These are phyloP conservation scores for Oenanthe melanoleuca DNA, from an alignment of 2,113 vertebrate species.

Conservation along the genomic window DNA sequence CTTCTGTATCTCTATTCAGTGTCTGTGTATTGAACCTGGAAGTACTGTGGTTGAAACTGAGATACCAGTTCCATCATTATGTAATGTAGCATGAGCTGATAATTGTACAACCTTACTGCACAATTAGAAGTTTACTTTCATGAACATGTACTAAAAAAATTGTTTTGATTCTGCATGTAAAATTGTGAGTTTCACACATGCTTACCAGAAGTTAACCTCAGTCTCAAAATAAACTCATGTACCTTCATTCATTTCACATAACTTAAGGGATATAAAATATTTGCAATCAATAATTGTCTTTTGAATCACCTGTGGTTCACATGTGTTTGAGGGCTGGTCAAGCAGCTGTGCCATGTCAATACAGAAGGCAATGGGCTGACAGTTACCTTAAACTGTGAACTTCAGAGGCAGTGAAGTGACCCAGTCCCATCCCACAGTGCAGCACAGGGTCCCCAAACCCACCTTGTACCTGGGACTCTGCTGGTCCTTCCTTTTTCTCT, in stretches of 20 bases:
- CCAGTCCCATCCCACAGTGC: background rate
- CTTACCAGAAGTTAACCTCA: background rate
- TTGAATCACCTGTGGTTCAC: background rate
- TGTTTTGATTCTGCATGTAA: background rate
- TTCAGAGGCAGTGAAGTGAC: background rate
- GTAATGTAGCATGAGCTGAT: background rate
- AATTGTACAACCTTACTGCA: background rate
- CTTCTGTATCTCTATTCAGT: background rate
- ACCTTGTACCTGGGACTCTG: background rate
- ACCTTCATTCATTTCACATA: background rate
- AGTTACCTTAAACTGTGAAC: background rate
- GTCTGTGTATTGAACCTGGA: background rate
- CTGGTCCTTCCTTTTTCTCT: background rate
- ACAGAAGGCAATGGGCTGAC: fast-evolving
- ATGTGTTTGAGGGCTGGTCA: background rate
- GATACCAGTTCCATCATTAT: background rate
- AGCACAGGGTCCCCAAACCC: background rate
- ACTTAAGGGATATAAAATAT: background rate
- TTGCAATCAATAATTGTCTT: fast-evolving
- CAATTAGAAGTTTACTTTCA: background rate
- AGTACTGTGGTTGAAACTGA: background rate
- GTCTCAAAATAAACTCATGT: background rate
- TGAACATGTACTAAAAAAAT: background rate
- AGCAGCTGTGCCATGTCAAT: background rate
- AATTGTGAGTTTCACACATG: background rate